Base-by-base conservation (phyloP, 2,113 vertebrate species). In the Bambusicola thoracicus region DNA sequence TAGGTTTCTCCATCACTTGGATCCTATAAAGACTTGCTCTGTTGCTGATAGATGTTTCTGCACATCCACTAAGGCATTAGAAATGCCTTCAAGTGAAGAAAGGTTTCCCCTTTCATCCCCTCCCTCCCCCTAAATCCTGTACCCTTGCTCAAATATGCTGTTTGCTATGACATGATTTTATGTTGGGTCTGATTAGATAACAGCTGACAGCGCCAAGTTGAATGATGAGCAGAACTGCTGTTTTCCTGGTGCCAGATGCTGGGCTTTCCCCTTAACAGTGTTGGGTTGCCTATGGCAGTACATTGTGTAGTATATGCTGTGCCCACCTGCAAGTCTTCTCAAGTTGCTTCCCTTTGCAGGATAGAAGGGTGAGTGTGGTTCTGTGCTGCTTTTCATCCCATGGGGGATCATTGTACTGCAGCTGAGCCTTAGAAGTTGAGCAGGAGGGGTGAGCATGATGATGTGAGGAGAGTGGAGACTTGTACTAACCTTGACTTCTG, bases 241-340 rank as follows among this genome's bases (percentile, higher is more conserved):
- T 41, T 80, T 44, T 2, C 0, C 36, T 85, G 67, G 8, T 18
- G 1, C 25, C 30, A 25, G 78, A 62, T 21, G 2, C 44, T 66
- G 48, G n/a, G 25, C 22, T 81, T 43, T 25, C 12, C 65, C 18
- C 59, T 76, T 34, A 0, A 3, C 36, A 36, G 43, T 0, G 0
- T 53, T 48, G 74, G 53, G 36, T 48, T 76, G 74, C 19, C 53
- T 79, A 56, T 11, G 30, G 48, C 7, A 61, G 30, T 2, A 2
- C 13, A 8, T 13, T 72, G 41, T 18, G 43, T 9, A 72, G 29
- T 19, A 25, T 48, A 32, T 36, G 29, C 58, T 66, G 34, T 25
- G 48, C 32, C 46, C 41, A 46, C 46, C 17, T 36, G n/a, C 10
- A 72, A 27, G 8, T 1, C 25, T 65, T 46, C 32, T 44, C 34